A percentile compares a stretch with the other conserved stretches of the same genome.
These are phyloP conservation scores for Lepilemur ruficaudatus DNA, from an alignment of 2,797 vertebrate genomes.

Conservation along the genomic window DNA sequence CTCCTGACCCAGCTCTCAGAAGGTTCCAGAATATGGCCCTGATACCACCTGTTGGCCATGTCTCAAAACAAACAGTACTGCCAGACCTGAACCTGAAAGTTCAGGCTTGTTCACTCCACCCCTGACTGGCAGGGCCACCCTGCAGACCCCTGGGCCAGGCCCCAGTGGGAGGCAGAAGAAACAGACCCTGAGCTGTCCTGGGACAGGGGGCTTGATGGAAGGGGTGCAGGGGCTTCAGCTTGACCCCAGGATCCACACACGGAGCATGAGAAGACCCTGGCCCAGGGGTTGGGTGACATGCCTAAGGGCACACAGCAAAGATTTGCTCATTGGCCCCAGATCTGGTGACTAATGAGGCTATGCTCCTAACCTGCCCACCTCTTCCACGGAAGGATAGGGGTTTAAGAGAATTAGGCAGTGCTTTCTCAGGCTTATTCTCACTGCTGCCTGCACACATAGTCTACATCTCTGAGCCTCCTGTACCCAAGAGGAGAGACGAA, in stretches of 20 bases:
- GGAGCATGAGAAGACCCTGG: background rate
- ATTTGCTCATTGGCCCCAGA: background rate
- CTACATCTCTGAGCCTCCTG: background rate
- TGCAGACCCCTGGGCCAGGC: background rate
- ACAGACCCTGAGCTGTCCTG: background rate
- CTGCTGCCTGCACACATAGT: background rate
- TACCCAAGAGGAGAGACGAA: background rate
- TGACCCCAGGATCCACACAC: background rate
- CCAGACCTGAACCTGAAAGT: background rate
- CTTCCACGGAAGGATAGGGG: background rate
- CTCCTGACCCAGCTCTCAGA: background rate
- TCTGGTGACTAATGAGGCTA: background rate
- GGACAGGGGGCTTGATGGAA: background rate
- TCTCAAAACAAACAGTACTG: background rate
- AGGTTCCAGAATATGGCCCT: background rate
- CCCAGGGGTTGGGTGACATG: background rate
- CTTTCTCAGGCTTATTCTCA: background rate
- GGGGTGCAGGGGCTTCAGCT: background rate
- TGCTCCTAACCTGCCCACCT: background rate
- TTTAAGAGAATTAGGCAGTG: background rate
- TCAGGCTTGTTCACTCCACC: background rate
- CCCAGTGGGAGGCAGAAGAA: background rate
- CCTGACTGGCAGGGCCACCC: background rate
- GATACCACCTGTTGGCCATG: background rate
- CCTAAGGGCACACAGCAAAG: background rate